phyloP scores from a whole-genome alignment of 2,113 vertebrate species.

The Melozone crissalis region DNA sequence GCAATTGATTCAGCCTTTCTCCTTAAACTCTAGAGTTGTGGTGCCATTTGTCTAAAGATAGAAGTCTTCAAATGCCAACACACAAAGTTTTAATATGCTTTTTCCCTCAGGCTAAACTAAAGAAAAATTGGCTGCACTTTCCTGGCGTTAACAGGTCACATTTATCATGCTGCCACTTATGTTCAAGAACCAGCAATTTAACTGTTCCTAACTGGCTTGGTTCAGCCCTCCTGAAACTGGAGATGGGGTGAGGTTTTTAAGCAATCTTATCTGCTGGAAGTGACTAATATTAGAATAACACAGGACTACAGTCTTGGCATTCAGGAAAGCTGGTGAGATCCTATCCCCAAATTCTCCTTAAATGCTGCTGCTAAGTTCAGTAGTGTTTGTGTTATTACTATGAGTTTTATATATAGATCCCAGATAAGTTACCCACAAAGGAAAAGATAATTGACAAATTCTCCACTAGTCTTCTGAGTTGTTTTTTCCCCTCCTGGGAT shows the following conservation, averaged over 20 bases:
- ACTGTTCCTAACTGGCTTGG: not conserved
- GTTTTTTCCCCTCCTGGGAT: not conserved
- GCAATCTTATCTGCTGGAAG: conserved; percentile 36
- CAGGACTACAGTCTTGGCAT: not conserved
- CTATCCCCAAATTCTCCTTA: not conserved
- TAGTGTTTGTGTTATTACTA: not conserved
- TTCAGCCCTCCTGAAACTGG: not conserved
- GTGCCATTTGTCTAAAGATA: not conserved
- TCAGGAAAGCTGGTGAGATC: not conserved
- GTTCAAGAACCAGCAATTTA: conserved; percentile 30
- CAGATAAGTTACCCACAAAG: not conserved
- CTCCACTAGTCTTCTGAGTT: conserved; percentile 3
- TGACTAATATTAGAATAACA: conserved; percentile 16
- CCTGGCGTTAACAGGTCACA: conserved; percentile 18
- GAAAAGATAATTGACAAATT: not conserved
- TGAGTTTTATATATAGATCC: conserved; percentile 7
- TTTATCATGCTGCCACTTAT: conserved; percentile 18
- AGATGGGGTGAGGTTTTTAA: not conserved
- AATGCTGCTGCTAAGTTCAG: conserved; percentile 1
- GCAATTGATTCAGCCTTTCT: not conserved
- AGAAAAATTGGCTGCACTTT: conserved; percentile 2
- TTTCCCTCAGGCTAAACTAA: not conserved
- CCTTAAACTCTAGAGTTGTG: not conserved
- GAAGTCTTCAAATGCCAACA: not conserved
- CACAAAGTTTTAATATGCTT: not conserved